Base-by-base conservation (phyloP, 1,140 invertebrate genomes). In the Zaprionus africanus region DNA sequence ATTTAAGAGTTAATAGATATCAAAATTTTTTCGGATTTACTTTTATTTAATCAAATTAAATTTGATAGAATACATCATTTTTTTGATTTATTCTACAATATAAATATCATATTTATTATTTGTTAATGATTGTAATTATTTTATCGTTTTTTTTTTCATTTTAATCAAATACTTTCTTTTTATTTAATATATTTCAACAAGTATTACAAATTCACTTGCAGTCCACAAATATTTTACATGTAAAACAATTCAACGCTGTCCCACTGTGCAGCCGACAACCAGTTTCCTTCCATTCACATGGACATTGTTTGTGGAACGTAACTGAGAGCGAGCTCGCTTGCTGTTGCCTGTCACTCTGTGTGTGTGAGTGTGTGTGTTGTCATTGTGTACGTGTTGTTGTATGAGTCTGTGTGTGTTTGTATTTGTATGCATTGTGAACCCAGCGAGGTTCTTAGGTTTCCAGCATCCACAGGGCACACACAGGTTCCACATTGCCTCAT, bases 201-300 rank as follows among this genome's bases (percentile, higher is more conserved):
- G 1, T 22, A n/a, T 9, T 34, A 11, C 19, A n/a, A 26, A 2
- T 28, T 2, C 12, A 28, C 13, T 56, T 56, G 26, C 13, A 56
- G 15, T 15, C 24, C 53, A 56, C 24, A 56, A 31, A n/a, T n/a
- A 56, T 15, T 56, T 31, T n/a, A 9, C n/a, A 15, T 13, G 2
- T 13, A 7, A 5, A 31, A 15, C 12, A 15, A 54, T 31, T 28
- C 7, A 1, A 2, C 11, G 1, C 1, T 41, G 28, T 3, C 0
- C 60, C 73, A 76, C 43, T n/a, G 73, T 76, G 43, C 65, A 19
- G 49, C 49, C 69, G 65, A 54, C 84, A 87, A 88, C 84, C 84
- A 90, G 84, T 87, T 90, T 90, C 67, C 84, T 90, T 88, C 84
- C 84, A 88, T 90, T 88, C 84, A 88, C 85, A 88, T 69, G 84